These are phyloP conservation scores for Smutsia temminckii DNA, from an alignment of 2,797 vertebrate genomes.

Conservation along the genomic window DNA sequence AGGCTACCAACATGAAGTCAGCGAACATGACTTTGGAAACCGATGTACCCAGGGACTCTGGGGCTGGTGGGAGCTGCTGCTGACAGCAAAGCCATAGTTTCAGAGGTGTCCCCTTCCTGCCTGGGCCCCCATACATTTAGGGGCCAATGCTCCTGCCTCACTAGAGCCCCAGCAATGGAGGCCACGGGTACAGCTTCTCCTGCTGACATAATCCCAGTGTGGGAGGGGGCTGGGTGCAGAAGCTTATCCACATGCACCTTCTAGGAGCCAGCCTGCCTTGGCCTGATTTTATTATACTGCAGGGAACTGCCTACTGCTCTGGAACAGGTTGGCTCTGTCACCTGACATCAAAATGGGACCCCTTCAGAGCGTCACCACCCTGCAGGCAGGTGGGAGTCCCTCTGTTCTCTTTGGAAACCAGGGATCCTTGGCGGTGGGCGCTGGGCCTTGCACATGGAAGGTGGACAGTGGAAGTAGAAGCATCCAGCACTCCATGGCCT, in stretches of 20 bases:
- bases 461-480: background rate
- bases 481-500: background rate
- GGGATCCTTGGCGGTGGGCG: background rate
- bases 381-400: background rate
- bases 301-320: background rate
- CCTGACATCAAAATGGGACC: background rate
- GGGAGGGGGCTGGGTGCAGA: background rate
- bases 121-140: background rate
- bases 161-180: background rate
- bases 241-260: accelerated
- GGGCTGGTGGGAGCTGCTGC: background rate
- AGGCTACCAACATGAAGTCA: too few species aligned
- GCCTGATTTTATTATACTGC: accelerated
- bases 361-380: accelerated
- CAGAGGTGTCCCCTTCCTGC: background rate
- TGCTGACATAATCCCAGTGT: background rate
- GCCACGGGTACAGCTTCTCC: background rate
- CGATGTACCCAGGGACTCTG: accelerated
- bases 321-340: background rate
- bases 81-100: accelerated
- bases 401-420: background rate
- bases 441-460: background rate
- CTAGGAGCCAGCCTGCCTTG: background rate
- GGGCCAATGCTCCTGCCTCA: background rate
- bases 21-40: background rate